phyloP scores from a whole-genome alignment of 1,140 invertebrate genomes.

The Trichoplusia ni region DNA sequence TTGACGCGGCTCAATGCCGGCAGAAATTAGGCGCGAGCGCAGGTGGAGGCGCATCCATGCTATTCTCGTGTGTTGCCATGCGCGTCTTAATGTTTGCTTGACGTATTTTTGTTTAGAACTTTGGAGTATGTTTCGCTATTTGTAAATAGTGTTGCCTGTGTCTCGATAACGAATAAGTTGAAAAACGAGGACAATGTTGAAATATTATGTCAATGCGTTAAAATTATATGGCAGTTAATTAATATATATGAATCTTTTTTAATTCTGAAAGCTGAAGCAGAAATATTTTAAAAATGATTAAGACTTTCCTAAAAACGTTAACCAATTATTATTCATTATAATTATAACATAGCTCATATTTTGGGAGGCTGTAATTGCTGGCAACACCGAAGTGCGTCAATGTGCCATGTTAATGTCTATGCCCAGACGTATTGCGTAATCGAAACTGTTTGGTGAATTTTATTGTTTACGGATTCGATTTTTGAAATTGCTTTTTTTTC shows the following conservation, averaged over 20 bases:
- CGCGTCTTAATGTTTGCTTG: not conserved
- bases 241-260: too few species aligned
- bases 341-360: too few species aligned
- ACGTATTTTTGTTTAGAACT: not conserved
- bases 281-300: too few species aligned
- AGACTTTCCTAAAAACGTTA: too few species aligned
- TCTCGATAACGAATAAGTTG: too few species aligned
- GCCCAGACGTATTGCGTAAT: not conserved
- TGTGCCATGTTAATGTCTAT: not conserved
- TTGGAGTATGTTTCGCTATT: not conserved
- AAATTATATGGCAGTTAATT: too few species aligned
- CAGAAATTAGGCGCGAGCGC: conserved; percentile 51
- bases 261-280: too few species aligned
- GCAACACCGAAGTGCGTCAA: conserved; percentile 14
- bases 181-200: too few species aligned
- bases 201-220: too few species aligned
- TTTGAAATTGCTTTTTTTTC: not conserved
- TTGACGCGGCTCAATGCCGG: conserved; percentile 69
- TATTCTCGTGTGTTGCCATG: conserved; percentile 34
- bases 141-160: too few species aligned
- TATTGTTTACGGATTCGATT: not conserved
- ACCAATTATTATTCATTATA: too few species aligned
- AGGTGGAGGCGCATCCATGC: conserved; percentile 46
- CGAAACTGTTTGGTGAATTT: not conserved
- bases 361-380: not conserved